Evolutionary conservation across 2,888 invertebrate species (phyloP).

Genomic region (Argyra leucocephala): DNA sequence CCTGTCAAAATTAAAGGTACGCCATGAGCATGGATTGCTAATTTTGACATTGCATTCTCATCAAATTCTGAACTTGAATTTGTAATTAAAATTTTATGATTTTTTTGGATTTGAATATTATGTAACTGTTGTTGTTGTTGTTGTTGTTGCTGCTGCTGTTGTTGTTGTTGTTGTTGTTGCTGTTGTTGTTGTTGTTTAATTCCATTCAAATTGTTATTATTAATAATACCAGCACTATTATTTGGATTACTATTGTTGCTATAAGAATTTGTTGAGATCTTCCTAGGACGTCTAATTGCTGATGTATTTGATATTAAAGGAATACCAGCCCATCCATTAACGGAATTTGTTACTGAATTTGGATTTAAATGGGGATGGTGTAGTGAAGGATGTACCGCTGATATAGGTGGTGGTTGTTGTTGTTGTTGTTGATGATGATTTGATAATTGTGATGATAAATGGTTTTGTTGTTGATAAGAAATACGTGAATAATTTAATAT

Average conservation of each 20-base stretch:
- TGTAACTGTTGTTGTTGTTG: background rate
- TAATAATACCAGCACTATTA: constrained; percentile 20
- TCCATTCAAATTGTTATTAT: constrained; percentile 16
- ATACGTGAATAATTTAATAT: constrained; percentile 19
- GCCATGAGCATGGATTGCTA: constrained; percentile 76
- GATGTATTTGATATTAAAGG: constrained; percentile 70
- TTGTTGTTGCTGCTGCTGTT: background rate
- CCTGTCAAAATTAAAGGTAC: constrained; percentile 71
- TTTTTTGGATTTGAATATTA: constrained; percentile 11
- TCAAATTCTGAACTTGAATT: constrained; percentile 25
- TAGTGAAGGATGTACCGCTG: constrained; percentile 17
- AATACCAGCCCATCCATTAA: constrained; percentile 66
- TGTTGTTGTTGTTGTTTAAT: background rate
- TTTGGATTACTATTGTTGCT: constrained; percentile 12
- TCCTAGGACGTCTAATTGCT: constrained; percentile 45
- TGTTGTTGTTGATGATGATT: constrained; percentile 19
- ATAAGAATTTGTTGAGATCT: constrained; percentile 27
- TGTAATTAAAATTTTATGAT: constrained; percentile 15
- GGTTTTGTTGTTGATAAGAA: constrained; percentile 22
- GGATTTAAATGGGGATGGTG: constrained; percentile 27
- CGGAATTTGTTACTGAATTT: constrained; percentile 35
- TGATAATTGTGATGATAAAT: constrained; percentile 12
- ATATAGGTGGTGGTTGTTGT: constrained; percentile 22
- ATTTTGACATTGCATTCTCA: constrained; percentile 50
- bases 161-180: no score